Evolutionary conservation across 2,797 vertebrate species (phyloP).

Genomic region (Takifugu rubripes): DNA sequence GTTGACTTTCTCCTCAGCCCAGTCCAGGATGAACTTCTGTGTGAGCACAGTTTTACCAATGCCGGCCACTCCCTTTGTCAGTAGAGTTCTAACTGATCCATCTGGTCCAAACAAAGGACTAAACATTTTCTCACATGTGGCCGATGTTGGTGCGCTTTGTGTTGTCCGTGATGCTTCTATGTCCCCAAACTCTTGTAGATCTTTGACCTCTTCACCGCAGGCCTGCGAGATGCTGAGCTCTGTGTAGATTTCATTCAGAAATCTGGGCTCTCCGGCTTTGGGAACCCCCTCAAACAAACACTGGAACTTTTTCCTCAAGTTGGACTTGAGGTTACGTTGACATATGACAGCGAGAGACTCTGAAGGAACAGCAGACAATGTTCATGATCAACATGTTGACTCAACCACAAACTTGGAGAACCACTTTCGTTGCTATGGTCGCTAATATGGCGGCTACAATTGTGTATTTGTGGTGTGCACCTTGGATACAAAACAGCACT

Average conservation of each 20-base stretch:
- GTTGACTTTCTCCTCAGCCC: conserved; percentile 38
- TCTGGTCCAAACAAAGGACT: conserved; percentile 10
- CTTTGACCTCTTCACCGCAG: conserved; percentile 4
- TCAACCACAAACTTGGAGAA: not conserved
- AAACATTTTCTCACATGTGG: conserved; percentile 28
- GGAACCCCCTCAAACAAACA: conserved; percentile 32
- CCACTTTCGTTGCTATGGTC: not conserved
- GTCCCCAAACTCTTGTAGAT: conserved; percentile 24
- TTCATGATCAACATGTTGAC: not conserved
- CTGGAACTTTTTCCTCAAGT: conserved; percentile 24
- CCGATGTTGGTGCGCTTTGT: conserved; percentile 6
- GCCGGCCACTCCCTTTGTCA: conserved; percentile 43
- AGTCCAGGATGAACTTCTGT: conserved; percentile 45
- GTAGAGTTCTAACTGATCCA: conserved; percentile 21
- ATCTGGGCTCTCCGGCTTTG: conserved; percentile 15
- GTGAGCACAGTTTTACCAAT: conserved; percentile 36
- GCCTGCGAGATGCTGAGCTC: conserved; percentile 30
- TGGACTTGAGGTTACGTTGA: conserved; percentile 27
- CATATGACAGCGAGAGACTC: conserved; percentile 10
- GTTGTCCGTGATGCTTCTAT: conserved; percentile 13
- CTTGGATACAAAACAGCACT: not conserved
- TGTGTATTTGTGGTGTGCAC: not conserved
- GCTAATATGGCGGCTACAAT: not conserved
- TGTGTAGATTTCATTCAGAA: conserved; percentile 37
- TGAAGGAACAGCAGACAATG: conserved; percentile 12